Evolutionary conservation across 2,888 invertebrate genomes (phyloP), one percentile per base, ranked within the genome.

Genomic region (Agonum fuliginosum): DNA sequence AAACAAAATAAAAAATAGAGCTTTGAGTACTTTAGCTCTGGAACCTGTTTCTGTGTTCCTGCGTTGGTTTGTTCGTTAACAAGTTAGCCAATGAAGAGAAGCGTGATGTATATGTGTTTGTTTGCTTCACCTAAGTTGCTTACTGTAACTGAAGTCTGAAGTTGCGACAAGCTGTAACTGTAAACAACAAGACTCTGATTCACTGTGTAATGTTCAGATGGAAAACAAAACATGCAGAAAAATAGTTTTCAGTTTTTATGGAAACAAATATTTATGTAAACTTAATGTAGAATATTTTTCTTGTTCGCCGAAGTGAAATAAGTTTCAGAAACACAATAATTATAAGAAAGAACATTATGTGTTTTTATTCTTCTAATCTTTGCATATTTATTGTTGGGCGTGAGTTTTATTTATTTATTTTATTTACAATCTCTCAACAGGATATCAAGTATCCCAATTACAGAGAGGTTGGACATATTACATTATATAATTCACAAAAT

Each of bases 11-110:
- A 46, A 46, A 54, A 62, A 62, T 62, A 62, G 30, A 62, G 30
- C 14, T 30, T 3, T 46, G 8, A 46, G 17, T 14, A 14, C 30
- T n/a, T n/a, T n/a, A n/a, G n/a, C n/a, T n/a, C n/a, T n/a, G n/a
- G n/a, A n/a, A n/a, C n/a, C n/a, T n/a, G n/a, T n/a, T n/a, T n/a
- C n/a, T n/a, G n/a, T n/a, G n/a, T n/a, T n/a, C n/a, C n/a, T n/a
- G n/a, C n/a, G n/a, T n/a, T n/a, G n/a, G n/a, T n/a, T n/a, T 17
- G 27, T 62, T 58, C 27, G 34, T 62, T 62, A 62, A 62, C 58
- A 62, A 62, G 27, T 62, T 27, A n/a, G 54, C 24, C 12, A 24
- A 20, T 12, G 17, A 2, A 24, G 12, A 12, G 27, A 14, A 17
- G 58, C 30, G 58, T 30, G 58, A 34, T 62, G 58, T 19, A 62